Evolutionary conservation across 1,140 invertebrate genomes (phyloP), one percentile per base, ranked within the genome.

Genomic region (Carcinoscorpius rotundicauda): DNA sequence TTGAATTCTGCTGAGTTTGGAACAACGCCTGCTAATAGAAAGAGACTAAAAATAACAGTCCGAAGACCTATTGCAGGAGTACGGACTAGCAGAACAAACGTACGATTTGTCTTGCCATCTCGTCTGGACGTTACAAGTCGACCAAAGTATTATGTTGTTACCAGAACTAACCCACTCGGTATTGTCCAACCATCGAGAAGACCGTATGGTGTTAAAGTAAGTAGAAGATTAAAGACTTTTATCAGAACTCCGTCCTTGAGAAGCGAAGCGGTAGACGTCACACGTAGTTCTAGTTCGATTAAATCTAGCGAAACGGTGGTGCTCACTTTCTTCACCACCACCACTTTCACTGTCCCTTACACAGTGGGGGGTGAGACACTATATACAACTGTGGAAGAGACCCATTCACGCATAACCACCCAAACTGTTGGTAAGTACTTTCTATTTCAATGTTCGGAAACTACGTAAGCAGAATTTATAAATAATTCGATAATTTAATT

Each of bases 301-400:
- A 29, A 29, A 10, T 64, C 67, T 6, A 66, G 62, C 8, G 65
- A 58, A 5, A 62, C 65, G n/a, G 63, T 69, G 8, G 60, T 70
- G 6, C 52, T 68, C 9, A 72, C 72, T 0, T 67, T 68, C 49
- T 72, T 66, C 60, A 70, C 72, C 9, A 72, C 72, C n/a, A 72
- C 71, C 4, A 73, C 72, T 1, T 72, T 68, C 50, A 73, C 72
- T 4, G 66, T 73, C 48, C 72, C 72, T 49, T 71, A 68, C 56
- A 64, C 66, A 9, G 58, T 69, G 8, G 63, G 66, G 10, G 61
- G 63, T 29, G 11, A 69, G 29, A 72, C 71, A 2, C n/a, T 68
- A 6, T 66, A 61, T 5, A 72, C 71, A 0, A 73, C 71, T 6
- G 52, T 71, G 4, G 69, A 72, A 66, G 69, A 68, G 59, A 72